Evolutionary conservation across 2,888 invertebrate genomes (phyloP), one percentile per base, ranked within the genome.

Genomic region (Protodeltote pygarga): DNA sequence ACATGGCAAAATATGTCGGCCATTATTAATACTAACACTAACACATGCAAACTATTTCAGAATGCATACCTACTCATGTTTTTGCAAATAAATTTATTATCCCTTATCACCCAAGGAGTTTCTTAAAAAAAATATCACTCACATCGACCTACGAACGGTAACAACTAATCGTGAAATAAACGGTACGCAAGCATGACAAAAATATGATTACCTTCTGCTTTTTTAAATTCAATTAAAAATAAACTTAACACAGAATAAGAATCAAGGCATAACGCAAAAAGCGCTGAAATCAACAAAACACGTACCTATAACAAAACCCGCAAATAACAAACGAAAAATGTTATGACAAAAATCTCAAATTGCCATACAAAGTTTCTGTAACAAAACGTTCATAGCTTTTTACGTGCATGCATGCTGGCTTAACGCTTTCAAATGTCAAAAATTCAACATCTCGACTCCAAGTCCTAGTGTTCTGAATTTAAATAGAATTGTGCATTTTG

Each of bases 381-480:
- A 35, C 31, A 41, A 45, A 63, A 23, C 42, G 28, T 28, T 33
- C 21, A 16, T 33, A 35, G 25, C 27, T 44, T 49, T 65, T 48
- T 55, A 39, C 35, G 13, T 53, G 29, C 19, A 29, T 47, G 27
- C 38, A 40, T 17, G 41, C 37, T 13, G 31, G 45, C 45, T 51
- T 50, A 60, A 49, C 39, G 47, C 46, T 61, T 52, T 21, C 40
- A 47, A 60, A 39, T 60, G 54, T 66, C 57, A 54, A 64, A 70
- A 67, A 45, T 60, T 58, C 50, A 45, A 60, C 53, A 47, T 55
- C 68, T 50, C 53, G 31, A 48, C 53, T 61, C 39, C 20, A 8
- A 31, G 38, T 60, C 34, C 65, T 55, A 67, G 65, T 60, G 47
- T 55, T 53, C 46, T 44, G 49, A 66, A 71, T 60, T 50, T 57